phyloP scores from a whole-genome alignment of 2,797 vertebrate genomes.

The Gymnothorax javanicus region DNA sequence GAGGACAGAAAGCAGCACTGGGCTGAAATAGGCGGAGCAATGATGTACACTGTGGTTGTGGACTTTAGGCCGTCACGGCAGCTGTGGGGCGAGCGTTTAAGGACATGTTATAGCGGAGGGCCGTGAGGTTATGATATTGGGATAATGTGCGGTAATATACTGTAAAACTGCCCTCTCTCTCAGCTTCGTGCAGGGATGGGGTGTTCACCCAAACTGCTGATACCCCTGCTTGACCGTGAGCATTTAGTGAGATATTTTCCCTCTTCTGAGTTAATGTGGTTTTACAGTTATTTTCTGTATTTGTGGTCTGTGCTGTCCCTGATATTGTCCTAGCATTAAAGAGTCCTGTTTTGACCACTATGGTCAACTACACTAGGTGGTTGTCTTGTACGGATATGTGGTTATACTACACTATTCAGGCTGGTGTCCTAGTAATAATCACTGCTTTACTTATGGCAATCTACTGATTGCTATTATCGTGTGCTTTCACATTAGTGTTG shows the following conservation, averaged over 20 bases:
- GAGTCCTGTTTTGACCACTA: background rate
- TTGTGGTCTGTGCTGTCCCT: background rate
- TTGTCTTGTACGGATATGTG: background rate
- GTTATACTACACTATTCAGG: background rate
- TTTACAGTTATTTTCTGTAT: background rate
- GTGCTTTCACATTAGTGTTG: too few relatives aligned
- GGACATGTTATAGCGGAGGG: conserved; percentile 18
- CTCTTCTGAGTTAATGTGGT: background rate
- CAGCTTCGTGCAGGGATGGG: background rate
- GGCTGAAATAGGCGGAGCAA: background rate
- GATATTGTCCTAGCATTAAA: background rate
- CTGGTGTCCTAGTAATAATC: too few relatives aligned
- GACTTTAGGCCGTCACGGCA: conserved; percentile 16
- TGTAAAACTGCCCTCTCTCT: conserved; percentile 12
- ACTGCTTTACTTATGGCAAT: background rate
- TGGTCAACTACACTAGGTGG: background rate
- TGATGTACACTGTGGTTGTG: background rate
- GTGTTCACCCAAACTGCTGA: conserved; percentile 48
- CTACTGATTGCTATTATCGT: too few relatives aligned
- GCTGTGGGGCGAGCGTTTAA: conserved; percentile 31
- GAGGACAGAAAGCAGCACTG: background rate
- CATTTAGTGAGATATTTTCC: background rate
- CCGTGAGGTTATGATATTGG: too few relatives aligned
- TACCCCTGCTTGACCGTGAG: conserved; percentile 55
- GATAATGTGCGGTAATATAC: too few relatives aligned